A percentile compares a stretch with the other conserved stretches of the same genome.
Evolutionary conservation across 2,888 invertebrate genomes (phyloP).

Genomic region (Drosophila yooni): DNA sequence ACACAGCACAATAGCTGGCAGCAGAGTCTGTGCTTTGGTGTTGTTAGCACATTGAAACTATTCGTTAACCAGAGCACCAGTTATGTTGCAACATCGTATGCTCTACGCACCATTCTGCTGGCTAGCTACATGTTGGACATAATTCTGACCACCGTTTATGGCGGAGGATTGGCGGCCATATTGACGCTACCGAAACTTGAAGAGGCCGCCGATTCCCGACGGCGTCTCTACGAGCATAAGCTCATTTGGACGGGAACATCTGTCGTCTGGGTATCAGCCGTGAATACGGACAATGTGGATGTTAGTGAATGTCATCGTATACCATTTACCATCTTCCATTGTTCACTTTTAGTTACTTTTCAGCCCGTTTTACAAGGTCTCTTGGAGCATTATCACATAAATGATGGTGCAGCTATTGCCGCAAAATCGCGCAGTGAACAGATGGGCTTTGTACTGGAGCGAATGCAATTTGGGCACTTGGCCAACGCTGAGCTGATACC

Average conservation of each 20-base stretch:
- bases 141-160: constrained; percentile 88
- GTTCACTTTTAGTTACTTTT: background rate
- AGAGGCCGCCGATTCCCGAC: constrained; percentile 87
- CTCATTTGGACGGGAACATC: constrained; percentile 89
- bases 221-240: constrained; percentile 87
- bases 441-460: constrained; percentile 88
- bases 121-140: constrained; percentile 85
- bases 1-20: constrained; percentile 36
- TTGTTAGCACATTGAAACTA: constrained; percentile 71
- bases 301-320: constrained; percentile 39
- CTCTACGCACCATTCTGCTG: constrained; percentile 74
- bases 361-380: constrained; percentile 60
- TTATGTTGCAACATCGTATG: constrained; percentile 65
- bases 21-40: constrained; percentile 69
- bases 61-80: constrained; percentile 77
- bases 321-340: background rate
- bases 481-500: constrained; percentile 88
- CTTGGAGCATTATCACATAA: constrained; percentile 55
- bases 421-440: constrained; percentile 85
- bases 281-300: constrained; percentile 86
- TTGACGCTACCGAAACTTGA: constrained; percentile 89
- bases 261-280: constrained; percentile 88
- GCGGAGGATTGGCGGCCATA: constrained; percentile 88
- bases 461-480: constrained; percentile 88
- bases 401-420: constrained; percentile 51